Base-by-base conservation (phyloP, 2,888 invertebrate species). In the Enchytraeus crypticus region DNA sequence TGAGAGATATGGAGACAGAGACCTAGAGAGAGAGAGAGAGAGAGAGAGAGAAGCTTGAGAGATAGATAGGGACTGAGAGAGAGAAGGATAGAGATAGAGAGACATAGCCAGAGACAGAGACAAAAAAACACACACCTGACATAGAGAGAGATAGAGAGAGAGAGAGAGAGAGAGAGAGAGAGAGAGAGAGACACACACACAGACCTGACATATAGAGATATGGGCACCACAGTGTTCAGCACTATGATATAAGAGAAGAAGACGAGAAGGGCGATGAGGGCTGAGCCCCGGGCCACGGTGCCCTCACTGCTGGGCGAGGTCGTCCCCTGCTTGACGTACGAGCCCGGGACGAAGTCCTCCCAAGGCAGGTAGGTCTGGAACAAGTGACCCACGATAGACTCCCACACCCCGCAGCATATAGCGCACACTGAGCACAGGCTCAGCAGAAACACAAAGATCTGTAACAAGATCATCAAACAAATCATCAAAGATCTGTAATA, bases 241-340 rank as follows among this genome's bases (percentile, higher is more conserved):
- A 98, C 92, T 81, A 98, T 98, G 77, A 95, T 92, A 82, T 98
- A 98, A 34, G 97, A 97, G 85, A 98, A 95, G 85, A 97, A 98
- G 69, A 95, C 92, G 70, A 98, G 86, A 72, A 96, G 85, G 69
- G 96, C 91, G 75, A 95, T 97, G 73, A 95, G 89, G 68, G 92
- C 72, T 47, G 81, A 74, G 14, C 78, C 78, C 11, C 14, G 26
- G n/a, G 27, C 0, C 33, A 5, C n/a, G n/a, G n/a, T 1, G 26
- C 14, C 26, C 18, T 34, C 14, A 30, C 54, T 47, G 5, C 49
- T 27, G 5, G 23, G 23, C 2, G 1, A 43, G 4, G 23, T 14
- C 30, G 67, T 67, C 11, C 26, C 63, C n/a, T n/a, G n/a, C n/a
- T n/a, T n/a, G 8, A 21, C 47, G 14, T 21, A 3, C 32, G 71